Conservation (phyloP, 1,140 invertebrate species). For the Cyclargus thomasi region DNA sequence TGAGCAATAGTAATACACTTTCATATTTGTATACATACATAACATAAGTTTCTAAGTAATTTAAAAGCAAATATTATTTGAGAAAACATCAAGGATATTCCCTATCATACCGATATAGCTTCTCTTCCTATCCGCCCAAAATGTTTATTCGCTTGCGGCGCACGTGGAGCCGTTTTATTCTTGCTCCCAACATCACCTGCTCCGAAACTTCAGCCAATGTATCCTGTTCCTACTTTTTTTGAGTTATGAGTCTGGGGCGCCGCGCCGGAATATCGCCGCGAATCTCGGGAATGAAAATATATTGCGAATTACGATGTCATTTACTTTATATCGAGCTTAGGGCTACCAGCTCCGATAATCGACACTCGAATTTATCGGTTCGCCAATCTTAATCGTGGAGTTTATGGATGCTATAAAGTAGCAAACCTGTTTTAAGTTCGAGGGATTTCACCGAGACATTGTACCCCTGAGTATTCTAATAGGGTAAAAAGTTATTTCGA, state of each 20-base stretch:
- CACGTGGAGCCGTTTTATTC: neutral
- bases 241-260: slow-evolving; percentile 42
- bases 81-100: slow-evolving; percentile 16
- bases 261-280: slow-evolving; percentile 33
- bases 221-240: slow-evolving; percentile 37
- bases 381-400: slow-evolving; percentile 25
- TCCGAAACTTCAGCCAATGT: slow-evolving; percentile 42
- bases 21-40: no score
- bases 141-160: neutral
- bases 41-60: no score
- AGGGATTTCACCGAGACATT: neutral
- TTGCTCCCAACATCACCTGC: slow-evolving; percentile 36
- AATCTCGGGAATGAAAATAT: neutral
- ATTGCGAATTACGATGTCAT: neutral
- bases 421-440: slow-evolving; percentile 5
- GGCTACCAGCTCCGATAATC: neutral
- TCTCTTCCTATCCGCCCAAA: neutral
- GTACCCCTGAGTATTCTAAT: neutral
- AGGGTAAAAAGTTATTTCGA: neutral
- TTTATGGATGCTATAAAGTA: neutral
- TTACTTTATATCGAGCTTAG: neutral
- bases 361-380: slow-evolving; percentile 24
- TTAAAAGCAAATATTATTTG: no score
- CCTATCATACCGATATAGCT: neutral
- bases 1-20: no score